These are phyloP conservation scores for Troides helena DNA, from an alignment of 2,888 invertebrate genomes.

Conservation along the genomic window DNA sequence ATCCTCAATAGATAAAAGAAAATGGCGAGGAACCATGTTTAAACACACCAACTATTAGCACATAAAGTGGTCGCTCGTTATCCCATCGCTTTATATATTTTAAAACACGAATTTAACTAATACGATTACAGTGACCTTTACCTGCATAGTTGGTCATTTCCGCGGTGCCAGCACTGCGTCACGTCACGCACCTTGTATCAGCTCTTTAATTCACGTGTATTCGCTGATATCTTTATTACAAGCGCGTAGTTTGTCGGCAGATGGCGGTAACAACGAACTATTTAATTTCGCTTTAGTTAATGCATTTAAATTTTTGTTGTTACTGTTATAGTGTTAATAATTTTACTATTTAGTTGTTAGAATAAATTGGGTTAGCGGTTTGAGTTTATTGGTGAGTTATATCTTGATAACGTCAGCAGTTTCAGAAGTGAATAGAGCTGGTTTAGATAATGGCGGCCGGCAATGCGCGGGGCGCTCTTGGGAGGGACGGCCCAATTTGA, in stretches of 20 bases:
- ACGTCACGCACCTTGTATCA: slow-evolving; percentile 52
- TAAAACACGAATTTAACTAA: slow-evolving; percentile 39
- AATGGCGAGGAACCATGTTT: no score
- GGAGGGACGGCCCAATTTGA: slow-evolving; percentile 75
- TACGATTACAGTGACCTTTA: slow-evolving; percentile 57
- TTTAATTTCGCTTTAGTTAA: slow-evolving; percentile 38
- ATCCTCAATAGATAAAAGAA: no score
- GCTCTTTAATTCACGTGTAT: slow-evolving; percentile 35
- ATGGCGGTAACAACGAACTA: slow-evolving; percentile 41
- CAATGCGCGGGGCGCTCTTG: slow-evolving; percentile 69
- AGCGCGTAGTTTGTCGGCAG: slow-evolving; percentile 35
- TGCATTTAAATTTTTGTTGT: slow-evolving; percentile 35
- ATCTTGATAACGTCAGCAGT: slow-evolving; percentile 34
- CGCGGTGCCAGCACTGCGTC: slow-evolving; percentile 52
- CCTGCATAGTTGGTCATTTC: slow-evolving; percentile 65
- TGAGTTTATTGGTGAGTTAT: slow-evolving; percentile 20
- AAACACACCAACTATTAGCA: no score
- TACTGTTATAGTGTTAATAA: not conserved
- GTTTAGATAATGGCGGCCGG: slow-evolving; percentile 56
- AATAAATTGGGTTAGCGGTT: slow-evolving; percentile 11
- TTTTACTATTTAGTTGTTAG: not conserved
- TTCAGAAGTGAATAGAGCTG: slow-evolving; percentile 56
- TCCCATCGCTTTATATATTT: not conserved
- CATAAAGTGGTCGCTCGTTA: no score
- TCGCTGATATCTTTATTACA: slow-evolving; percentile 28